Conservation (phyloP, 1,140 invertebrate species). For the Araneus ventricosus region DNA sequence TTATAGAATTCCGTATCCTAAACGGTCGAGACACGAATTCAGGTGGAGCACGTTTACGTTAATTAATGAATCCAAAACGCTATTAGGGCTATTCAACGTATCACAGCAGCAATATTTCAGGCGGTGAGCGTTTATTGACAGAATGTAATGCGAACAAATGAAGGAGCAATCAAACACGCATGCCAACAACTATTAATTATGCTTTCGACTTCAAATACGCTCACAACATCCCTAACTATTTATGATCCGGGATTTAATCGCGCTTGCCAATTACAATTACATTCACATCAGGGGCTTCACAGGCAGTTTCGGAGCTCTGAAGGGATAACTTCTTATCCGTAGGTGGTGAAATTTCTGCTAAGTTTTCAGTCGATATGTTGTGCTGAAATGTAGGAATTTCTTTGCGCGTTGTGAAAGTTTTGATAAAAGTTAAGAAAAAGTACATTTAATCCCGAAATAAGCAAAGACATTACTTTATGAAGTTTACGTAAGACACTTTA, state of each 20-base stretch:
- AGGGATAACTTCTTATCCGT: no score
- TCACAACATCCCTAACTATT: neutral
- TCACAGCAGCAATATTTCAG: conserved; percentile 29
- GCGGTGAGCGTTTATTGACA: conserved; percentile 25
- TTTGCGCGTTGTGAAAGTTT: no score
- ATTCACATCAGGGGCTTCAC: neutral
- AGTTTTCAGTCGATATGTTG: no score
- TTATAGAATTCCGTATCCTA: neutral
- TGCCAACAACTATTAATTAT: conserved; percentile 13
- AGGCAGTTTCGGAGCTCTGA: no score
- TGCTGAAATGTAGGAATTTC: no score
- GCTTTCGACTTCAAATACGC: neutral
- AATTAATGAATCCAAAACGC: conserved; percentile 1
- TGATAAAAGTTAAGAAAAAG: no score
- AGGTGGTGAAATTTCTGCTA: no score
- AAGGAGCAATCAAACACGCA: conserved; percentile 31
- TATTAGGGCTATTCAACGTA: neutral
- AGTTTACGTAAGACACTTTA: no score
- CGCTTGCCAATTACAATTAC: neutral
- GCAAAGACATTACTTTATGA: no score
- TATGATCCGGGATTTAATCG: neutral
- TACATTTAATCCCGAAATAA: no score
- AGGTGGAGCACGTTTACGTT: neutral
- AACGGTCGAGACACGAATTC: neutral
- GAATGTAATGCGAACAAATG: conserved; percentile 35